Evolutionary conservation across 2,888 invertebrate species (phyloP), one percentile per base, ranked within the genome.

Genomic region (Girardia tigrina): DNA sequence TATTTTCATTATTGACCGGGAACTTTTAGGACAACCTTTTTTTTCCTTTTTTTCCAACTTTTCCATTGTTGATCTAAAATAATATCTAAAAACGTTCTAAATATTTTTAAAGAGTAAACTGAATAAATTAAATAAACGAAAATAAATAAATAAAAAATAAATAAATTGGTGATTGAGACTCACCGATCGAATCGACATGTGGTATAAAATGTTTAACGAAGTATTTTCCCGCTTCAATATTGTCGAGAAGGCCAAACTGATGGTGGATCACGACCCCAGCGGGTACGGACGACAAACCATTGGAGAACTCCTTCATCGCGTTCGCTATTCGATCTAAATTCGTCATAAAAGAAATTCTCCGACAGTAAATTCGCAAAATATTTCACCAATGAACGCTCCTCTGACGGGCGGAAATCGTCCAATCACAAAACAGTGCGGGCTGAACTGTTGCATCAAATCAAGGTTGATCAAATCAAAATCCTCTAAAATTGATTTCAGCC

Each of bases 121-220:
- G n/a, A n/a, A n/a, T n/a, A n/a, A n/a, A n/a, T n/a, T n/a, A n/a
- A n/a, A n/a, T n/a, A n/a, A n/a, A n/a, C n/a, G n/a, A n/a, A n/a
- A n/a, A n/a, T n/a, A n/a, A n/a, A n/a, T n/a, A n/a, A n/a, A n/a
- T n/a, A n/a, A n/a, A n/a, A n/a, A n/a, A n/a, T n/a, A n/a, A n/a
- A n/a, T n/a, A n/a, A n/a, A n/a, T n/a, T n/a, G n/a, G n/a, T n/a
- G n/a, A n/a, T n/a, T n/a, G n/a, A n/a, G n/a, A n/a, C 56, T 12
- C n/a, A 56, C 56, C 56, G 23, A 56, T 56, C 6, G 56, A 56
- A 56, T 56, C 56, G 20, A 56, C n/a, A 56, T 56, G 56, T 12
- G 56, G 56, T 20, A 56, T 56, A n/a, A 56, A 56, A 56, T 56
- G 56, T n/a, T 56, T 56, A 16, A 56, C 56, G n/a, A 56, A 23